Base-by-base conservation (phyloP, 2,888 invertebrate species). In the Selenia dentaria region DNA sequence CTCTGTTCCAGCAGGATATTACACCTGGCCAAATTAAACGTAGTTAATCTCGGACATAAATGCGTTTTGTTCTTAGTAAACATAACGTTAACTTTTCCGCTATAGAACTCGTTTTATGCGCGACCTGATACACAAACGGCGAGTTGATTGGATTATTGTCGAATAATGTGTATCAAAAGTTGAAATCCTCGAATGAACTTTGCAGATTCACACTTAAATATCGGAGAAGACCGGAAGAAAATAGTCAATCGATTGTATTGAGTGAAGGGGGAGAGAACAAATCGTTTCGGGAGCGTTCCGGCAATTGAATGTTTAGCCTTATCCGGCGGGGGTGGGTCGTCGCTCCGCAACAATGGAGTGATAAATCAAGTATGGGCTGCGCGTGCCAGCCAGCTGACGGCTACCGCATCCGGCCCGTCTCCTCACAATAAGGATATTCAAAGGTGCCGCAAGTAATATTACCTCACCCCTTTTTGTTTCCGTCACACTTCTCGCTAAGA, bases 301-400 rank as follows among this genome's bases (percentile, higher is more conserved):
- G 80, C 83, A 83, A 87, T 88, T 84, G 85, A 87, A 87, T 86
- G 83, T 88, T 88, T 86, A 83, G 83, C 79, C 74, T 83, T 84
- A 86, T 86, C 86, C 86, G 85, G 79, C 68, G 73, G 74, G 83
- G 82, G 84, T 78, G 81, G 82, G 78, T 80, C 79, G 81, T 70
- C 78, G 79, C 76, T 78, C 75, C 75, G 74, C 74, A 83, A 89
- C 88, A 89, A 89, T 89, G 83, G 85, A 86, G 83, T 83, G 83
- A 88, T 89, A 89, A 89, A 89, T 89, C 89, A 88, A 81, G 89
- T 84, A 86, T 87, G 88, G 81, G 78, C 67, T 77, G 83, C 88
- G 86, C 84, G 86, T 87, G 85, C 86, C 79, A 65, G 71, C 54
- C 54, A 63, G 64, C 53, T 45, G 55, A 51, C 58, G 64, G 53